A percentile compares a stretch with the other conserved stretches of the same genome.
phyloP scores from a whole-genome alignment of 1,140 invertebrate species.

The Diuraphis noxia region DNA sequence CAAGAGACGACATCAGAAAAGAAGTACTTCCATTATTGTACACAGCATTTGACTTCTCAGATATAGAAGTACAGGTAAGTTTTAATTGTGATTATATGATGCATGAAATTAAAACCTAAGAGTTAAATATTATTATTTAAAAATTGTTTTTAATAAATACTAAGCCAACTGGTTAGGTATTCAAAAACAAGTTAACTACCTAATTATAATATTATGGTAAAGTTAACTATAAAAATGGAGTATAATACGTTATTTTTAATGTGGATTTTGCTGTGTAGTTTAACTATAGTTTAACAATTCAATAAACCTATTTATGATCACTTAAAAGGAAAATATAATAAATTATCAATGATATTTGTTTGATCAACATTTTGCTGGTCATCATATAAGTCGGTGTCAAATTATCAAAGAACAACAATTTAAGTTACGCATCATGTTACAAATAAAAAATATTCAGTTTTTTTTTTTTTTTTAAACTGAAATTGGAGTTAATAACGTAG shows the following conservation, averaged over 20 bases:
- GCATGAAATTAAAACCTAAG: too few species aligned
- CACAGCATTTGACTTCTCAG: conserved; percentile 84
- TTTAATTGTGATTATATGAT: neutral
- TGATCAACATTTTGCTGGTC: neutral
- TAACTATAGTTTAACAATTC: neutral
- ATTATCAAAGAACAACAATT: neutral
- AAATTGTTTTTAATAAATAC: neutral
- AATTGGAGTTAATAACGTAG: neutral
- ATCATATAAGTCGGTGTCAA: neutral
- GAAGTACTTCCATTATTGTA: conserved; percentile 89
- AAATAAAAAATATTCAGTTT: neutral
- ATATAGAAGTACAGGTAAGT: conserved; percentile 88
- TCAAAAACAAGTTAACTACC: neutral
- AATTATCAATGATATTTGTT: neutral
- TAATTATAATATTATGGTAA: neutral
- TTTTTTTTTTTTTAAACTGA: neutral
- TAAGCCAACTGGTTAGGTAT: neutral
- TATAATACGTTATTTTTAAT: too few species aligned
- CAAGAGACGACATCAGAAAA: conserved; percentile 74
- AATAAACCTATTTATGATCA: neutral
- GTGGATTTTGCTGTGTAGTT: too few species aligned
- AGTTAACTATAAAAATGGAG: neutral
- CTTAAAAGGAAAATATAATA: neutral
- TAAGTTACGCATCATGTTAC: neutral
- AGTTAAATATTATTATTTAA: neutral